Evolutionary conservation across 2,797 vertebrate species (phyloP).

Genomic region (Fistularia tabacaria): DNA sequence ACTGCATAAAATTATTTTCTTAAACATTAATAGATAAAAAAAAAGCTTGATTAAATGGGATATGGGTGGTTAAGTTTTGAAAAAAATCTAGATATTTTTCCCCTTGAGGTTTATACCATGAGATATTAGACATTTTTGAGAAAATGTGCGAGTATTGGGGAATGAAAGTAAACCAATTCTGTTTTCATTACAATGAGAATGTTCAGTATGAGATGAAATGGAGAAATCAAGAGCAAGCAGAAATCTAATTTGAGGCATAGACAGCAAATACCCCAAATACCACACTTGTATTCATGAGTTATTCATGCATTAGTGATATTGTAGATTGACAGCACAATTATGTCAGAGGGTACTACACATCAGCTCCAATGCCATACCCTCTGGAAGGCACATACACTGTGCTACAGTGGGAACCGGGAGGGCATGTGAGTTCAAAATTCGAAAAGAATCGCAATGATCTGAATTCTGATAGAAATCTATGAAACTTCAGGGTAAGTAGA

Average conservation of each 20-base stretch:
- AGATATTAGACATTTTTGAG: too few relatives aligned
- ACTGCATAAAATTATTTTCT: too few relatives aligned
- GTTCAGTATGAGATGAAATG: conserved; percentile 18
- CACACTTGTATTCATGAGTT: conserved; percentile 45
- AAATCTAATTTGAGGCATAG: conserved; percentile 23
- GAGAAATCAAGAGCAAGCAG: conserved; percentile 15
- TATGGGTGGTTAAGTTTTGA: too few relatives aligned
- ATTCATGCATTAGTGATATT: conserved; percentile 52
- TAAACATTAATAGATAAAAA: too few relatives aligned
- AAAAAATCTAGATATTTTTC: too few relatives aligned
- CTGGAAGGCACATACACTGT: conserved; percentile 31
- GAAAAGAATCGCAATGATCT: conserved; percentile 12
- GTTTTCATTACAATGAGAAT: too few relatives aligned
- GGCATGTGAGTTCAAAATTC: conserved; percentile 36
- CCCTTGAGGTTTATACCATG: too few relatives aligned
- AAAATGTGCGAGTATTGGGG: too few relatives aligned
- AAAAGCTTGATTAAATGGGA: too few relatives aligned
- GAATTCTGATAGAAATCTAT: conserved; percentile 12
- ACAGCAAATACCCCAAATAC: conserved; percentile 35
- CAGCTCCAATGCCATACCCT: conserved; percentile 38
- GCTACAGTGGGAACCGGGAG: conserved; percentile 4
- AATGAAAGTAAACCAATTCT: too few relatives aligned
- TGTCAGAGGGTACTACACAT: conserved; percentile 52
- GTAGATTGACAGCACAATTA: conserved; percentile 50
- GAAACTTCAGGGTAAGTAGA: neutral